A percentile compares a stretch with the other conserved stretches of the same genome.
Evolutionary conservation across 2,797 vertebrate genomes (phyloP).

Genomic region (Numenius phaeopus): DNA sequence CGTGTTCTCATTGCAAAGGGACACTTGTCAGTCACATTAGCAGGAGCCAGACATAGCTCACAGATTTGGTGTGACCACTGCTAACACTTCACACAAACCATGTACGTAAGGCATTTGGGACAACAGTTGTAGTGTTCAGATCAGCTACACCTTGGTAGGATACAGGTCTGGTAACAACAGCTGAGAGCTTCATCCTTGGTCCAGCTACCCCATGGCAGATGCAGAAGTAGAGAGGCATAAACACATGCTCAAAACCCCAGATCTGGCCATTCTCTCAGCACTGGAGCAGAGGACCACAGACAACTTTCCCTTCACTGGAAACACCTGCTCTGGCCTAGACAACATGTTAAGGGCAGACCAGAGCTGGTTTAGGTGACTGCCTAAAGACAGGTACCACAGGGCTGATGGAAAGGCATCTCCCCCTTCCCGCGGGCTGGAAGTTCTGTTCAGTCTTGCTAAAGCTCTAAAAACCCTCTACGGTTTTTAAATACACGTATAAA

Average conservation of each 20-base stretch:
- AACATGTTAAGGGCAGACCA: accelerated
- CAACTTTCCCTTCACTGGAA: background rate
- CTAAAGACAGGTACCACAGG: background rate
- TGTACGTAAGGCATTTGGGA: background rate
- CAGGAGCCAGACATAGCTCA: background rate
- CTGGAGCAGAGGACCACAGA: background rate
- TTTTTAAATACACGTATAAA: conserved; percentile 2
- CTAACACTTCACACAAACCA: background rate
- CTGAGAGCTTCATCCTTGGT: background rate
- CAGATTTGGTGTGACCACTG: background rate
- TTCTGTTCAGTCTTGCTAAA: background rate
- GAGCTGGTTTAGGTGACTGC: background rate
- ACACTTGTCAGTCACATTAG: background rate
- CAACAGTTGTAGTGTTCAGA: background rate
- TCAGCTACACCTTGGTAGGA: background rate
- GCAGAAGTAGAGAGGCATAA: background rate
- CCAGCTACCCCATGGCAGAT: background rate
- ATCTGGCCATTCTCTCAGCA: background rate
- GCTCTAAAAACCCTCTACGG: background rate
- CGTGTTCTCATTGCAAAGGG: background rate
- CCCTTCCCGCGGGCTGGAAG: background rate
- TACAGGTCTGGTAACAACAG: background rate
- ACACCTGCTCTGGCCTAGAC: background rate
- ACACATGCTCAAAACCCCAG: background rate
- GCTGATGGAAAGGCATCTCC: background rate